Evolutionary conservation across 2,888 invertebrate species (phyloP), one percentile per base, ranked within the genome.

Genomic region (Agelastica alni): DNA sequence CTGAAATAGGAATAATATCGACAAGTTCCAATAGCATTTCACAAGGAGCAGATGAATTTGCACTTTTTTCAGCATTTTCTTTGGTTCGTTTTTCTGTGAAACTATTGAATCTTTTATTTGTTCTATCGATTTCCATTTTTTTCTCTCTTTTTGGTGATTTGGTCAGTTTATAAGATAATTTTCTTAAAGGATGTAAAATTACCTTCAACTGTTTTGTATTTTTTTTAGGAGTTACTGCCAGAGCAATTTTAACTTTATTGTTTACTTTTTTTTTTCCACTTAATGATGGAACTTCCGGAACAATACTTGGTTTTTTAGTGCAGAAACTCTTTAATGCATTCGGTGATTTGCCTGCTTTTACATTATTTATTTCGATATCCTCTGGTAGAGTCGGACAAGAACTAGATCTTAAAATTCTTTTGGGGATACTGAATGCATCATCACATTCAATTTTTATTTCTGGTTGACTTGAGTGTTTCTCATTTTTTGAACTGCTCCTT

Each of bases 401-500:
- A 16, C 22, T 43, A 4, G 53, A 47, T 5, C 53, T 47, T 10
- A 53, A 34, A 26, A 28, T 34, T 36, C 47, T 46, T 18, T 16
- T 47, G 1, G 53, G 31, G 6, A 13, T 32, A 5, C 30, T n/a
- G 32, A 34, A 10, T 14, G 20, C 18, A 9, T 39, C 31, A 20
- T 41, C 32, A 26, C 1, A 26, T 18, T 43, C 5, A 37, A 17
- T 20, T 12, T 51, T 36, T n/a, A n/a, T n/a, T n/a, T n/a, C n/a
- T n/a, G n/a, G n/a, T n/a, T n/a, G n/a, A n/a, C n/a, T n/a, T n/a
- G n/a, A n/a, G n/a, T n/a, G n/a, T n/a, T n/a, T n/a, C n/a, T n/a
- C n/a, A n/a, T n/a, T n/a, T n/a, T n/a, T n/a, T n/a, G n/a, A n/a
- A n/a, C n/a, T n/a, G n/a, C n/a, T n/a, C n/a, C n/a, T n/a, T n/a